A percentile compares a stretch with the other conserved stretches of the same genome.
Evolutionary conservation across 2,888 invertebrate genomes (phyloP).

Genomic region (Disparrhopalites patrizii): DNA sequence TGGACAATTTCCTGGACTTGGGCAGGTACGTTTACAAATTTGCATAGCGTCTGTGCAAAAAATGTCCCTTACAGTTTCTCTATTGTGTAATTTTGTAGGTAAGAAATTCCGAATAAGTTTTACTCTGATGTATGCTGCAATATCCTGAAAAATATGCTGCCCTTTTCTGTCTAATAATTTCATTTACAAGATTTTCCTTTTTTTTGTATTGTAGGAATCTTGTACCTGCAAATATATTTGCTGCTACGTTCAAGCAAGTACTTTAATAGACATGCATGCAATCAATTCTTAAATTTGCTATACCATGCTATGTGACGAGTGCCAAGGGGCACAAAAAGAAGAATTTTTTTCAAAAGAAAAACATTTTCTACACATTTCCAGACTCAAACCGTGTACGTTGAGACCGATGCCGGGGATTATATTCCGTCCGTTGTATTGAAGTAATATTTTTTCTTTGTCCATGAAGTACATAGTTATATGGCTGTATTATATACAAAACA

Average conservation of each 20-base stretch:
- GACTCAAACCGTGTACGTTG: constrained; percentile 28
- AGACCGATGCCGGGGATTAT: not conserved
- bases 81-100: too few species aligned
- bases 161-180: not conserved
- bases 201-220: constrained; percentile 65
- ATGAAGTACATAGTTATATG: not conserved
- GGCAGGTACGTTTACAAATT: constrained; percentile 75
- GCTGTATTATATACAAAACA: constrained; percentile 9
- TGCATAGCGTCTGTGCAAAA: too few species aligned
- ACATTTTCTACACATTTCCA: not conserved
- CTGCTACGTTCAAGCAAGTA: constrained; percentile 79
- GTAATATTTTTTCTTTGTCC: too few species aligned
- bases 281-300: not conserved
- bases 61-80: too few species aligned
- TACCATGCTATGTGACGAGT: too few species aligned
- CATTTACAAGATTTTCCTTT: not conserved
- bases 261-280: not conserved
- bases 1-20: constrained; percentile 84
- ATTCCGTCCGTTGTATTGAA: not conserved
- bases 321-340: too few species aligned
- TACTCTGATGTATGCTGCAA: too few species aligned
- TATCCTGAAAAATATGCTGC: too few species aligned
- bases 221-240: constrained; percentile 85
- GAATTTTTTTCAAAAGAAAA: not conserved
- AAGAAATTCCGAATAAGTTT: too few species aligned